Percentiles rank a stretch among this genome's conserved stretches.
Evolutionary conservation across 2,113 vertebrate species (phyloP).

Genomic region (Pardalotus punctatus): DNA sequence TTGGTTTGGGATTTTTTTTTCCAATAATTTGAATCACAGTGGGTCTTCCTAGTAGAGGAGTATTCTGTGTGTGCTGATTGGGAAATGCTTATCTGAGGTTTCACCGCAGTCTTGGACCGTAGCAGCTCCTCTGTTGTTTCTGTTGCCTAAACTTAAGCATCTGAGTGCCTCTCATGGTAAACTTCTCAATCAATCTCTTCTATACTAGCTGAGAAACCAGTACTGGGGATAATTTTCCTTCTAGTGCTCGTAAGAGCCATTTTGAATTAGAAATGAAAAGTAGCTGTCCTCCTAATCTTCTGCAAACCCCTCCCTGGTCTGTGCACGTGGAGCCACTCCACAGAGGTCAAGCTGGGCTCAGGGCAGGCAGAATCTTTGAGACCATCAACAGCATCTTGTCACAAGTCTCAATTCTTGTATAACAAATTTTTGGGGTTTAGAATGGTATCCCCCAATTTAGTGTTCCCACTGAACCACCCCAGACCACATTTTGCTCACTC

Average conservation of each 20-base stretch:
- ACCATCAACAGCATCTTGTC: neutral
- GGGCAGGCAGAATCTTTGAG: neutral
- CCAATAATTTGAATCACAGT: neutral
- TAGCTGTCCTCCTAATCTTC: neutral
- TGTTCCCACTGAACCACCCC: neutral
- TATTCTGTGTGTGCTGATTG: neutral
- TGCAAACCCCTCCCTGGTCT: neutral
- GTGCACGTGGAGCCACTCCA: rapidly evolving
- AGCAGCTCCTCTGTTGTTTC: neutral
- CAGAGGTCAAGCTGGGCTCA: neutral
- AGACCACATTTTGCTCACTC: too few relatives aligned
- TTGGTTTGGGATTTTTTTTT: neutral
- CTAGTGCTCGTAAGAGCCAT: neutral
- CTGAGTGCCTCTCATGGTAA: neutral
- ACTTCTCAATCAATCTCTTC: neutral
- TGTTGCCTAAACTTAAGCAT: neutral
- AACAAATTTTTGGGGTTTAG: neutral
- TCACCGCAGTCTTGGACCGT: neutral
- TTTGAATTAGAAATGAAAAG: neutral
- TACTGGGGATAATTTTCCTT: neutral
- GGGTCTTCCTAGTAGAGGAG: neutral
- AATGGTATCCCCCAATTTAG: neutral
- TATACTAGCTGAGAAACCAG: neutral
- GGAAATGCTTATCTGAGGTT: neutral
- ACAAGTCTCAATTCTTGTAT: neutral